phyloP scores from a whole-genome alignment of 2,797 vertebrate genomes.

The Oceanodroma leucorhoa region DNA sequence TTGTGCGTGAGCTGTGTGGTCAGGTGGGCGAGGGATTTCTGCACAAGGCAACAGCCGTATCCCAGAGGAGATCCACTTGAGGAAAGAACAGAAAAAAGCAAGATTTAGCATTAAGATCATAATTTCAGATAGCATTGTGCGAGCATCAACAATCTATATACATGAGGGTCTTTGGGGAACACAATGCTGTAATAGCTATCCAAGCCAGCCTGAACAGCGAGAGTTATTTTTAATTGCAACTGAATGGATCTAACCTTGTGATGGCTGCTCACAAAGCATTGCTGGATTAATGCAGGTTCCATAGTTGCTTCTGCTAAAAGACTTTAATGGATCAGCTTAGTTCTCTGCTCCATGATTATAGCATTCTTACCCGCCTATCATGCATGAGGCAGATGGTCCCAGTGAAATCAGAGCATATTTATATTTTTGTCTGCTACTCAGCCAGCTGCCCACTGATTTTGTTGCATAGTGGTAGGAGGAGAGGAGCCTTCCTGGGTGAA shows the following conservation, averaged over 20 bases:
- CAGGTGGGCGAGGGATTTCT: background rate
- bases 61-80: slow-evolving; percentile 59
- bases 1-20: background rate
- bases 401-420: slow-evolving; percentile 22
- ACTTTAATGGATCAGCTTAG: slow-evolving; percentile 67
- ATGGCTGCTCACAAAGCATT: slow-evolving; percentile 14
- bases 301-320: slow-evolving; percentile 53
- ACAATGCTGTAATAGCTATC: background rate
- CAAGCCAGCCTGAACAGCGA: background rate
- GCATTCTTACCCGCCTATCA: slow-evolving; percentile 58
- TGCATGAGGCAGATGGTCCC: slow-evolving; percentile 12
- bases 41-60: background rate
- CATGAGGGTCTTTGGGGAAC: slow-evolving; percentile 20
- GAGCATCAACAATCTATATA: slow-evolving; percentile 25
- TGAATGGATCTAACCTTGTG: slow-evolving; percentile 38
- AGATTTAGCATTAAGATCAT: slow-evolving; percentile 52
- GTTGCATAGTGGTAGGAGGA: slow-evolving; percentile 27
- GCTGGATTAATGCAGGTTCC: slow-evolving; percentile 39
- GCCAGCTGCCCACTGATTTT: slow-evolving; percentile 54
- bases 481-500: background rate
- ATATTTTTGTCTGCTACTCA: slow-evolving; percentile 21
- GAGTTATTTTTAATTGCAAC: slow-evolving; percentile 42
- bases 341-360: slow-evolving; percentile 52
- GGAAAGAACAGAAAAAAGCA: slow-evolving; percentile 64
- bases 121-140: slow-evolving; percentile 66